Evolutionary conservation across 2,797 vertebrate genomes (phyloP).

Genomic region (Cercopithecus neglectus): DNA sequence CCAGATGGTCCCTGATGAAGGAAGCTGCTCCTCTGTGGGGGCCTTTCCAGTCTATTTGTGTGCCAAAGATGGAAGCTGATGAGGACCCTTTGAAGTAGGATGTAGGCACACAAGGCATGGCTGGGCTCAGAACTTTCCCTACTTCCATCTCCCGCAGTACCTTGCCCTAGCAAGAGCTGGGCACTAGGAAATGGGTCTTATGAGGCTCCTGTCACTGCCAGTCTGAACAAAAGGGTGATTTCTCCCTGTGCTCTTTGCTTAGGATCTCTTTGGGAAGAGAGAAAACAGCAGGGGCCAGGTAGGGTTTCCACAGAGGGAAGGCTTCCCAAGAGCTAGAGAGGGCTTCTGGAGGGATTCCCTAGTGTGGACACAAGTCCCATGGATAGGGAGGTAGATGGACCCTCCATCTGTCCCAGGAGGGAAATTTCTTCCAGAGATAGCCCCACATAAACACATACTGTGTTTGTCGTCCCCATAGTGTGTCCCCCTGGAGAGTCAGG

Average conservation of each 20-base stretch:
- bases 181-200: not conserved
- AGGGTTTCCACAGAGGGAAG: not conserved
- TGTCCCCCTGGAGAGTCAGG: conserved; percentile 85
- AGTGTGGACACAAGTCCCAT: not conserved
- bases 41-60: conserved; percentile 28
- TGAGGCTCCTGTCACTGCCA: not conserved
- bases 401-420: not conserved
- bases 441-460: not conserved
- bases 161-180: not conserved
- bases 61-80: not conserved
- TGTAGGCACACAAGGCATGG: not conserved
- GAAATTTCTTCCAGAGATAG: not conserved
- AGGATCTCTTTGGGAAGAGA: not conserved
- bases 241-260: not conserved
- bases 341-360: not conserved
- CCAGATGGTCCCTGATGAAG: not conserved
- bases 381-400: not conserved
- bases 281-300: not conserved
- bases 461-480: conserved; percentile 86
- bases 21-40: not conserved
- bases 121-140: not conserved
- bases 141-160: not conserved
- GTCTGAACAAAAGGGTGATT: not conserved
- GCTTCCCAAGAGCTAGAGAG: not conserved
- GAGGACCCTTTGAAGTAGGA: conserved; percentile 17